Conservation (phyloP, 2,113 vertebrate species). For the Chinchilla lanigera region DNA sequence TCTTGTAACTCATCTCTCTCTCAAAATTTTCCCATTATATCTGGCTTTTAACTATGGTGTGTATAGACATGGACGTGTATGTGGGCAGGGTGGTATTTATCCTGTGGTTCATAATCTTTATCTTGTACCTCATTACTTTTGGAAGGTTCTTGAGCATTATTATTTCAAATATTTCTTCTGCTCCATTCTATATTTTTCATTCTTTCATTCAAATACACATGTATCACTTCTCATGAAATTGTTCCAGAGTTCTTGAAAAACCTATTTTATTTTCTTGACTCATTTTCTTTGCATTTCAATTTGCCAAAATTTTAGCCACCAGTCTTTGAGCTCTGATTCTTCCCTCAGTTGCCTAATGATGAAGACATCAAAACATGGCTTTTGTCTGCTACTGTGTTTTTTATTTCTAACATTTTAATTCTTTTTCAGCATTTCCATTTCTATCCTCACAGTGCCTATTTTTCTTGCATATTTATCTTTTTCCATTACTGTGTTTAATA, state of each 20-base stretch:
- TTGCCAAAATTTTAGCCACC: neutral
- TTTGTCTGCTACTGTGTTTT: neutral
- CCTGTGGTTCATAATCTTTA: neutral
- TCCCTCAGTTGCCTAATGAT: neutral
- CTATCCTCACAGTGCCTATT: neutral
- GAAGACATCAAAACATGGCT: neutral
- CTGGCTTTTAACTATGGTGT: neutral
- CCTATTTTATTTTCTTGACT: neutral
- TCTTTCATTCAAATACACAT: neutral
- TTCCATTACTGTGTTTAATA: neutral
- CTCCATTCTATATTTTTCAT: neutral
- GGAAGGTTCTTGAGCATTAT: neutral
- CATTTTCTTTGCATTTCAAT: neutral
- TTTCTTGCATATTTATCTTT: neutral
- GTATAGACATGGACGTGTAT: neutral
- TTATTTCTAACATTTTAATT: neutral
- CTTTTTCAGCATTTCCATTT: neutral
- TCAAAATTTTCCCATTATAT: neutral
- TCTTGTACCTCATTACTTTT: neutral
- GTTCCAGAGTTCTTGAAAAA: neutral
- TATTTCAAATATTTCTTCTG: neutral
- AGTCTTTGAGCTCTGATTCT: neutral
- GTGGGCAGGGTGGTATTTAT: neutral
- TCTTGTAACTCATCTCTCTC: neutral
- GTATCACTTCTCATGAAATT: neutral